Conservation (phyloP, 2,113 vertebrate genomes). For the Ramphastos sulfuratus region DNA sequence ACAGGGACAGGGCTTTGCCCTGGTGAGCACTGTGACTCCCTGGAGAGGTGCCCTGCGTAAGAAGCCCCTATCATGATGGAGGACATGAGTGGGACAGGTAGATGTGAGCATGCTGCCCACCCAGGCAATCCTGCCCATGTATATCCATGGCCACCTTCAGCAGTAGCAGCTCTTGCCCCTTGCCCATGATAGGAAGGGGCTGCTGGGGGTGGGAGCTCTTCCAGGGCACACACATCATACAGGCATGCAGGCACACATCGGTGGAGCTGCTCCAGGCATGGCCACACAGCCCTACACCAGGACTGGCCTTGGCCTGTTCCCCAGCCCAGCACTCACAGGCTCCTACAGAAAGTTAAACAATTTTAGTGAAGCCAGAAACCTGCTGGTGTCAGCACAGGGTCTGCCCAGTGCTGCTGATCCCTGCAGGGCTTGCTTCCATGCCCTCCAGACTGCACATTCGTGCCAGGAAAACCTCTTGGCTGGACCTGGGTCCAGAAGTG, state of each 20-base stretch:
- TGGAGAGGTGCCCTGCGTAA: not conserved
- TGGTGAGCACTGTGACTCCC: not conserved
- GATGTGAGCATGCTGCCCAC: not conserved
- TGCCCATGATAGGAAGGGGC: not conserved
- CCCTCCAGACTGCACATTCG: not conserved
- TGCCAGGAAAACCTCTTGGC: not conserved
- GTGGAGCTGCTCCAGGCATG: not conserved
- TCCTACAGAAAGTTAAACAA: not conserved
- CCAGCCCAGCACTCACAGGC: not conserved
- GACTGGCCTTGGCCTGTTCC: not conserved
- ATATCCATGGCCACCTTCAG: not conserved
- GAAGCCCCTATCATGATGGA: not conserved
- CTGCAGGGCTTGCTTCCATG: not conserved
- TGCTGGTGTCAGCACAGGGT: not conserved
- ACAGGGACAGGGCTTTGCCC: not conserved
- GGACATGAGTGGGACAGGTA: not conserved
- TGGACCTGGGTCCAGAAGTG: not conserved
- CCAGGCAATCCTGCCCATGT: fast-evolving
- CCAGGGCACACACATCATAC: not conserved
- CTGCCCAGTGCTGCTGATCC: not conserved
- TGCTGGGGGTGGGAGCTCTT: not conserved
- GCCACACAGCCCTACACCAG: not conserved
- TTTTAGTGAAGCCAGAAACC: not conserved
- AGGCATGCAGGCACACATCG: not conserved
- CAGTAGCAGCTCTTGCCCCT: not conserved